Evolutionary conservation across 2,888 invertebrate species (phyloP).

Genomic region (Imbricaverruca yamaguchii): DNA sequence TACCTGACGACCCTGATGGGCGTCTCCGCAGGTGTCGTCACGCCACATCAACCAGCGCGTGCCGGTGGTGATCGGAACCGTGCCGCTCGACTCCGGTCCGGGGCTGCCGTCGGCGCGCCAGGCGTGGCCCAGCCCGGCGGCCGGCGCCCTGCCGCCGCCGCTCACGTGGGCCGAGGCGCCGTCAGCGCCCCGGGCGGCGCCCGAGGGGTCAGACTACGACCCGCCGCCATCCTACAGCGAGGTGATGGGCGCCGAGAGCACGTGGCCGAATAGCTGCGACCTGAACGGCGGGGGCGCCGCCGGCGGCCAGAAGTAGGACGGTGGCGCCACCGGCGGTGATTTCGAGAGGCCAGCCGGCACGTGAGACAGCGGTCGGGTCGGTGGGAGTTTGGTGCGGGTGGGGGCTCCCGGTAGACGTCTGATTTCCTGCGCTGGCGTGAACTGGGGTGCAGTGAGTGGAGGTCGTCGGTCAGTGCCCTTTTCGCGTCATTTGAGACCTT

Average conservation of each 20-base stretch:
- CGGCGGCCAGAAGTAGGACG: neutral
- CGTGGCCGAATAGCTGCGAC: neutral
- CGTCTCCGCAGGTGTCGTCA: neutral
- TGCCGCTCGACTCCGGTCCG: neutral
- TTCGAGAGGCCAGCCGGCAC: no score
- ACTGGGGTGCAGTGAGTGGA: no score
- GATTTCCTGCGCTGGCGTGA: no score
- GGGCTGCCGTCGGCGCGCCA: neutral
- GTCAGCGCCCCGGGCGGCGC: neutral
- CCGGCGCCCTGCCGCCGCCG: neutral
- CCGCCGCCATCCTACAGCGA: neutral
- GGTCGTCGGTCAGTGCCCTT: no score
- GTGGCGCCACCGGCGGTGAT: neutral
- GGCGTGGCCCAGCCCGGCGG: neutral
- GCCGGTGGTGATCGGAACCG: neutral
- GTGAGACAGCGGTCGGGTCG: no score
- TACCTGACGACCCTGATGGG: neutral
- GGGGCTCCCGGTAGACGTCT: no score
- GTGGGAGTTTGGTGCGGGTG: no score
- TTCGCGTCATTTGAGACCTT: no score
- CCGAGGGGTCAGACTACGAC: neutral
- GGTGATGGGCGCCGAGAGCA: neutral
- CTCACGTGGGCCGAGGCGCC: neutral
- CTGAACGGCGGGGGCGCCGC: neutral
- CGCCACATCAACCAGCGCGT: neutral